Conservation (phyloP, 2,113 vertebrate genomes). For the Coptodon bakossiorum region DNA sequence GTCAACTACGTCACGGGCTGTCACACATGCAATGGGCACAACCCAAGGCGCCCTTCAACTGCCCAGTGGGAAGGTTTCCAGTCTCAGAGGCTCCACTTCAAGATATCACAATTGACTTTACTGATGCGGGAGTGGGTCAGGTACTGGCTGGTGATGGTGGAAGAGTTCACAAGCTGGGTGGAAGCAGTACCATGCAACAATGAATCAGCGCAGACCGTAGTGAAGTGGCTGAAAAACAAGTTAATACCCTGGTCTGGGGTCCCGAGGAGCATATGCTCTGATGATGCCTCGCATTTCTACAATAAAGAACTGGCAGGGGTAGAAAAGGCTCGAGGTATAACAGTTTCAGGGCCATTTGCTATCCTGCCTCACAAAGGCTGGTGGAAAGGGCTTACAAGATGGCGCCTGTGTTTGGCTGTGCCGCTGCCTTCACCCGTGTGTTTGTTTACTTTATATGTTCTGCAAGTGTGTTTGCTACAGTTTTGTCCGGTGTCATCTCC, state of each 20-base stretch:
- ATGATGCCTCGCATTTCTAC: background rate
- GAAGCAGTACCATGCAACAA: background rate
- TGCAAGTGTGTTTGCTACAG: too few species aligned
- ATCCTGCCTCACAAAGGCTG: background rate
- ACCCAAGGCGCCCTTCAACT: background rate
- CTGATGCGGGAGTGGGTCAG: background rate
- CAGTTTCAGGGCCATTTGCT: background rate
- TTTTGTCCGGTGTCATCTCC: too few species aligned
- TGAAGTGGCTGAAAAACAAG: background rate
- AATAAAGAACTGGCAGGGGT: fast-evolving
- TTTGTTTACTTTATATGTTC: too few species aligned
- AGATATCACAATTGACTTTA: fast-evolving
- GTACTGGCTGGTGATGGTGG: background rate
- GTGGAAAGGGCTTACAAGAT: background rate
- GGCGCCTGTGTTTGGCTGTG: too few species aligned
- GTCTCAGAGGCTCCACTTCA: background rate
- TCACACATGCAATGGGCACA: background rate
- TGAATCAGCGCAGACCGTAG: fast-evolving
- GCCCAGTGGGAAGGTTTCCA: background rate
- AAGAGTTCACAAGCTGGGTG: background rate
- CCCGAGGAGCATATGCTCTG: background rate
- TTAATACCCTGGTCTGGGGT: fast-evolving
- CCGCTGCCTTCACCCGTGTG: too few species aligned
- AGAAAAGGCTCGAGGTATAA: background rate
- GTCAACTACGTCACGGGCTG: background rate